A percentile compares a stretch with the other conserved stretches of the same genome.
phyloP scores from a whole-genome alignment of 2,113 vertebrate genomes.

The Gavialis gangeticus region DNA sequence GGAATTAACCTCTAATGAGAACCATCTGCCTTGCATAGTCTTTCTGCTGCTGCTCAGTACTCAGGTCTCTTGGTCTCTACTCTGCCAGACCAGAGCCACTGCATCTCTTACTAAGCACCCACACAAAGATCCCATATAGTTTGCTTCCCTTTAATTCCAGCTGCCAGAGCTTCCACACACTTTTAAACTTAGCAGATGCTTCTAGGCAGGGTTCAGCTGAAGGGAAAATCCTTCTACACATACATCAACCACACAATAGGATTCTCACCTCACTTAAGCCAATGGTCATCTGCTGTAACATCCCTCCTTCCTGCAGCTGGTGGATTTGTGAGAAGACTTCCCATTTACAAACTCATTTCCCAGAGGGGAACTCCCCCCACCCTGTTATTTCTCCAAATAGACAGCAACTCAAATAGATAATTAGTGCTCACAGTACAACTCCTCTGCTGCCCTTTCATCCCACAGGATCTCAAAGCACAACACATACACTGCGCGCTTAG shows the following conservation, averaged over 20 bases:
- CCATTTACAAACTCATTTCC: constrained; percentile 3
- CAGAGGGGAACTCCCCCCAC: background rate
- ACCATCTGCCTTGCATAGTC: constrained; percentile 40
- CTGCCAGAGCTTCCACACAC: background rate
- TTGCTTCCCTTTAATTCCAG: background rate
- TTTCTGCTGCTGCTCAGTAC: constrained; percentile 21
- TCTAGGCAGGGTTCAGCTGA: background rate
- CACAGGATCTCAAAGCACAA: background rate
- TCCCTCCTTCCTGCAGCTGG: background rate
- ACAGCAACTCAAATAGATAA: background rate
- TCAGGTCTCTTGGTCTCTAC: background rate
- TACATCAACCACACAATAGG: background rate
- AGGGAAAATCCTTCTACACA: background rate
- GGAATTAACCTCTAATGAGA: constrained; percentile 51
- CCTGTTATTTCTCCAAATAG: background rate
- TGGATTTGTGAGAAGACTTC: background rate
- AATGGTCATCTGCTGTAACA: background rate
- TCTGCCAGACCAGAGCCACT: background rate
- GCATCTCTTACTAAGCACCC: constrained; percentile 4
- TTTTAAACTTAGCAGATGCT: background rate
- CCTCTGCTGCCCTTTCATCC: background rate
- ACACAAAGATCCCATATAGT: background rate
- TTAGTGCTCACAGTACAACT: background rate
- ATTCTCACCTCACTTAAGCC: background rate
- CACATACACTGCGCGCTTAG: no score